These are phyloP conservation scores for Eudyptes chrysolophus DNA, from an alignment of 2,113 vertebrate species.

Conservation along the genomic window DNA sequence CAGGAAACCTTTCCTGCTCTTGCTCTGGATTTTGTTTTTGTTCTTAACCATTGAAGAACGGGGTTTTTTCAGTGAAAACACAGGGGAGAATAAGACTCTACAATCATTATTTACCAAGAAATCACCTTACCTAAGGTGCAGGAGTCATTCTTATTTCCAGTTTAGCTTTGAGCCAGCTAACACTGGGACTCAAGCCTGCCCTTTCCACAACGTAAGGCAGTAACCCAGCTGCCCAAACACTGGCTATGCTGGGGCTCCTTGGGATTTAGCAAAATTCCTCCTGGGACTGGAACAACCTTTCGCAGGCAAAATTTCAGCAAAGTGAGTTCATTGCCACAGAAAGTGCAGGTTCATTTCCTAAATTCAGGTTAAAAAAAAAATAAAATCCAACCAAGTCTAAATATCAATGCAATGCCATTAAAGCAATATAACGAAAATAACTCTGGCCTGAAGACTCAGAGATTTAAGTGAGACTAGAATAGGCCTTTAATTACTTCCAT, in stretches of 20 bases:
- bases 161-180: not conserved
- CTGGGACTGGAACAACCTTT: not conserved
- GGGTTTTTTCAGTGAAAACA: not conserved
- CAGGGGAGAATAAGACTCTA: not conserved
- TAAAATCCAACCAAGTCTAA: not conserved
- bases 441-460: slow-evolving; percentile 7
- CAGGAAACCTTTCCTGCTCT: not conserved
- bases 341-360: not conserved
- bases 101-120: not conserved
- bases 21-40: not conserved
- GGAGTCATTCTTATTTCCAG: not conserved
- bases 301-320: not conserved
- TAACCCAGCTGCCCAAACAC: not conserved
- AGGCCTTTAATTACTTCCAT: slow-evolving; percentile 54
- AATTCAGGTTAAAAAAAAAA: not conserved
- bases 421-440: not conserved
- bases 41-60: not conserved
- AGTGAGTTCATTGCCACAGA: not conserved
- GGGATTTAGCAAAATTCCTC: not conserved
- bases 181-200: not conserved
- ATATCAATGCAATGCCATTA: not conserved
- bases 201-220: not conserved
- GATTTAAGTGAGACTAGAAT: slow-evolving; percentile 45
- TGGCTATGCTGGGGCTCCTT: not conserved
- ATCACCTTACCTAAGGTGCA: not conserved